phyloP scores from a whole-genome alignment of 2,888 invertebrate species.

The Branchinecta sandiegonensis region DNA sequence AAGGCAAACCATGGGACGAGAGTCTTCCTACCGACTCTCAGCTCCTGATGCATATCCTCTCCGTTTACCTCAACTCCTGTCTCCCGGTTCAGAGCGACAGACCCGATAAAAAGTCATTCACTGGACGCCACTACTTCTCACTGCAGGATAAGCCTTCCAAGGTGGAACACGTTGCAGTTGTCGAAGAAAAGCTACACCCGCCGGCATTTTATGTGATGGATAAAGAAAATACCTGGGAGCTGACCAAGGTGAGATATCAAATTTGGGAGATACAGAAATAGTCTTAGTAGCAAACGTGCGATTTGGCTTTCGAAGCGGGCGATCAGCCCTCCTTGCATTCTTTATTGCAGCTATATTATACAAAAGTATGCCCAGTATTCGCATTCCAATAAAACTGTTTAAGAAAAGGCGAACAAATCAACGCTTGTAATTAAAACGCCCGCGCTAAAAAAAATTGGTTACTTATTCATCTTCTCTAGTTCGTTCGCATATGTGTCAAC shows the following conservation, averaged over 20 bases:
- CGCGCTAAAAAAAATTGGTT: too few species aligned
- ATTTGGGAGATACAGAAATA: too few species aligned
- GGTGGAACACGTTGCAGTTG: not conserved
- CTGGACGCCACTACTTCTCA: slow-evolving; percentile 22
- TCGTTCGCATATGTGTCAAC: too few species aligned
- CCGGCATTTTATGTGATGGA: not conserved
- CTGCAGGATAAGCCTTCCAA: slow-evolving; percentile 37
- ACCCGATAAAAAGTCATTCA: slow-evolving; percentile 49
- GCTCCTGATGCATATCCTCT: slow-evolving; percentile 69
- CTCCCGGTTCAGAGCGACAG: slow-evolving; percentile 47
- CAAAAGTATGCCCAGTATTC: too few species aligned
- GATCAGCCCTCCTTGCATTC: too few species aligned
- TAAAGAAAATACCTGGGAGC: not conserved
- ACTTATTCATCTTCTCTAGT: too few species aligned
- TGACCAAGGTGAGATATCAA: not conserved
- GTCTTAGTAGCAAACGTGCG: too few species aligned
- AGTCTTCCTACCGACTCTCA: slow-evolving; percentile 71
- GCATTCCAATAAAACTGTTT: too few species aligned
- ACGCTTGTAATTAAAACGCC: too few species aligned
- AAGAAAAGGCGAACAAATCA: too few species aligned
- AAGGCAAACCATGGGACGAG: slow-evolving; percentile 63
- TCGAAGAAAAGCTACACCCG: not conserved
- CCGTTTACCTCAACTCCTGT: slow-evolving; percentile 71
- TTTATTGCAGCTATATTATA: too few species aligned
- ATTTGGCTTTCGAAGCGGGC: too few species aligned